Percentiles rank a stretch among this genome's conserved stretches.
phyloP scores from a whole-genome alignment of 2,113 vertebrate species.

The Struthidea cinerea region DNA sequence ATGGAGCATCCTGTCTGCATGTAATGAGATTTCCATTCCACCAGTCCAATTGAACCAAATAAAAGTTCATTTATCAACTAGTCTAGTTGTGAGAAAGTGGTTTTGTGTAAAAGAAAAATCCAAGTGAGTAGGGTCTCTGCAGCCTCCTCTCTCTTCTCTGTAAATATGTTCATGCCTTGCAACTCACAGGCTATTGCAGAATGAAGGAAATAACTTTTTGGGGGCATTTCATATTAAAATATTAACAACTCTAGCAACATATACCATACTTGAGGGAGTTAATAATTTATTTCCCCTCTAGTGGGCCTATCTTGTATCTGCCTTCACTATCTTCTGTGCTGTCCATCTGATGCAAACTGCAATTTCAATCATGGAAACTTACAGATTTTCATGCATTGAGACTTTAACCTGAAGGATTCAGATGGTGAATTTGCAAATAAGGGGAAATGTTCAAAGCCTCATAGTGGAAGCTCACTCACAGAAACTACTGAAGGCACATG shows the following conservation, averaged over 20 bases:
- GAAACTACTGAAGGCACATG: neutral
- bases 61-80: neutral
- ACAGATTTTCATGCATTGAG: neutral
- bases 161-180: neutral
- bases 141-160: neutral
- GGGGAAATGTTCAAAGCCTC: neutral
- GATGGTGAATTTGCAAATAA: neutral
- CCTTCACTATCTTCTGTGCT: neutral
- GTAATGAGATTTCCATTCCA: neutral
- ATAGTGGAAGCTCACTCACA: neutral
- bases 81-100: neutral
- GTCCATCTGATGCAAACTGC: neutral
- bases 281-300: neutral
- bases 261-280: neutral
- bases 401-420: neutral
- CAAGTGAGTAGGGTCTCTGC: neutral
- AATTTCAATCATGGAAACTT: neutral
- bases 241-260: neutral
- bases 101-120: neutral
- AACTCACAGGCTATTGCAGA: neutral
- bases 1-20: rapidly evolving
- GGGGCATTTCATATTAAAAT: neutral
- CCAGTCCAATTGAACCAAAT: neutral
- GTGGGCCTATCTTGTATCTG: neutral
- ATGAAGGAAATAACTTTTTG: neutral